Evolutionary conservation across 2,797 vertebrate species (phyloP).

Genomic region (Notolepis coatsorum): DNA sequence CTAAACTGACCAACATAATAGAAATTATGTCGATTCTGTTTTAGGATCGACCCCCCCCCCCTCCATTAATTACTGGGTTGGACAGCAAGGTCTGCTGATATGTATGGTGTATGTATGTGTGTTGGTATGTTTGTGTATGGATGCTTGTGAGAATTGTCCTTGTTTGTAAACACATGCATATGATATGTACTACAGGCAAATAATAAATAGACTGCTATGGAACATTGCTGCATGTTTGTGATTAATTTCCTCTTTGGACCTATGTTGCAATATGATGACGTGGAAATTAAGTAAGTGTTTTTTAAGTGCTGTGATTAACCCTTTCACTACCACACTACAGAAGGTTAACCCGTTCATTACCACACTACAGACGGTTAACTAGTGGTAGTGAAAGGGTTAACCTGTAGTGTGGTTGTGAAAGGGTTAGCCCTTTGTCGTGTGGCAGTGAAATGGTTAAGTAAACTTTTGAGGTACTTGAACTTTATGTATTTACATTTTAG

Average conservation of each 20-base stretch:
- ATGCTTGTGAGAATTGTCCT: constrained; percentile 50
- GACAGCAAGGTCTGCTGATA: constrained; percentile 40
- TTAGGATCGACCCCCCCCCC: background rate
- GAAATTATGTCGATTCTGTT: constrained; percentile 4
- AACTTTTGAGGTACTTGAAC: no score
- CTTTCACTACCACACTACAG: no score
- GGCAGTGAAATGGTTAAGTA: no score
- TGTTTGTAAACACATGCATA: constrained; percentile 69
- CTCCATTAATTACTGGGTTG: constrained; percentile 29
- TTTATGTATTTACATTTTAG: no score
- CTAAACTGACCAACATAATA: constrained; percentile 10
- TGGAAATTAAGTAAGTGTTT: no score
- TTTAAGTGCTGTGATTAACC: no score
- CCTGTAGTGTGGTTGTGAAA: no score
- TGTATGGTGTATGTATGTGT: constrained; percentile 44
- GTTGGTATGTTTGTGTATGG: constrained; percentile 54
- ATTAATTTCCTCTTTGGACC: constrained; percentile 29
- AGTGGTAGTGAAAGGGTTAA: no score
- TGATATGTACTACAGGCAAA: constrained; percentile 67
- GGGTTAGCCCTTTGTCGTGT: no score
- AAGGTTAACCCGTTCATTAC: no score
- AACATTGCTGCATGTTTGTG: constrained; percentile 27
- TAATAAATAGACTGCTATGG: constrained; percentile 69
- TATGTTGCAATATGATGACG: no score
- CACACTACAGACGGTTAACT: no score